phyloP scores from a whole-genome alignment of 2,113 vertebrate genomes.

The Diphyllodes magnificus region DNA sequence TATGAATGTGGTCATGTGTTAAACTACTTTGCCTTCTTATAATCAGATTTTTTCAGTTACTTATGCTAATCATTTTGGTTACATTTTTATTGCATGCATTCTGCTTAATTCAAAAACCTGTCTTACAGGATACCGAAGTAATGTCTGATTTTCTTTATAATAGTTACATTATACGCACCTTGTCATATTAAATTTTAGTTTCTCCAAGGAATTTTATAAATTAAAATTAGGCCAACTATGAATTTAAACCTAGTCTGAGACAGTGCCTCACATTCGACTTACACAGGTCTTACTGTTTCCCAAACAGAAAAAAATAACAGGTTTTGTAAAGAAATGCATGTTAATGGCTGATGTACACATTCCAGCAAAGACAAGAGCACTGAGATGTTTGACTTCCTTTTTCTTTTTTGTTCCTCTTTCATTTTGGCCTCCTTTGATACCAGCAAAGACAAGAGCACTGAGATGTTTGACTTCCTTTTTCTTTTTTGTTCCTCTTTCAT shows the following conservation, averaged over 20 bases:
- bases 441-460: not conserved
- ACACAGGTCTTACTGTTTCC: not conserved
- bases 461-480: not conserved
- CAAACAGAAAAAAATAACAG: not conserved
- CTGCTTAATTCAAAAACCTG: constrained; percentile 28
- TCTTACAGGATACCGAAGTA: not conserved
- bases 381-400: not conserved
- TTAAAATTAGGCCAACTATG: not conserved
- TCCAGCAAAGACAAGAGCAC: not conserved
- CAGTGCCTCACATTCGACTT: not conserved
- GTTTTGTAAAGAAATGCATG: not conserved
- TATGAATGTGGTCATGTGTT: constrained; percentile 66
- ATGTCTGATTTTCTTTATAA: not conserved
- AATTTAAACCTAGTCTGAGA: not conserved
- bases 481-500: not conserved
- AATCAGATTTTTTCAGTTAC: constrained; percentile 65
- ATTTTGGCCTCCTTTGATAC: too few species aligned
- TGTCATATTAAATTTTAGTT: constrained; percentile 1
- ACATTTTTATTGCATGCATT: constrained; percentile 46
- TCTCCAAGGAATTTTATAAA: constrained; percentile 2
- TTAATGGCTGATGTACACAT: not conserved
- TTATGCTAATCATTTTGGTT: constrained; percentile 65
- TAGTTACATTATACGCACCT: not conserved
- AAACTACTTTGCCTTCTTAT: constrained; percentile 60
- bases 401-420: too few species aligned